These are phyloP conservation scores for Eumaeus atala DNA, from an alignment of 1,140 invertebrate genomes.

Conservation along the genomic window DNA sequence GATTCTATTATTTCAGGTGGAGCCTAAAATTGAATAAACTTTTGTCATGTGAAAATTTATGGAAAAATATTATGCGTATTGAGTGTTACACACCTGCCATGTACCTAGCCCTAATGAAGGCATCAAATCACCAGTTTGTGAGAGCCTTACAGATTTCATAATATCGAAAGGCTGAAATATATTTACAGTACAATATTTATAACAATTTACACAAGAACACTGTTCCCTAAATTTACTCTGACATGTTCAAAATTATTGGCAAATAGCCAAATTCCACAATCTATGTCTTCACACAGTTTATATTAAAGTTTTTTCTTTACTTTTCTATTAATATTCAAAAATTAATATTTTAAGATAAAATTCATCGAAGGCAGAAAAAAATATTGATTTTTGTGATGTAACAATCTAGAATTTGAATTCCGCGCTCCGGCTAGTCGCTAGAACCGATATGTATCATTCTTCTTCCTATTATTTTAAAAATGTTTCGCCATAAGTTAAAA, in stretches of 20 bases:
- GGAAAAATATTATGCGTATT: neutral
- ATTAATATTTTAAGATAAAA: no score
- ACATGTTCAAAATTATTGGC: constrained; percentile 28
- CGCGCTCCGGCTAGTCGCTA: no score
- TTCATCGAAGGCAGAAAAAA: neutral
- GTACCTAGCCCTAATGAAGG: constrained; percentile 85
- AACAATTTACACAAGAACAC: no score
- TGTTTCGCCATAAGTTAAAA: no score
- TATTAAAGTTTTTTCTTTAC: neutral
- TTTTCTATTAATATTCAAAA: no score
- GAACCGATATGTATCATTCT: no score
- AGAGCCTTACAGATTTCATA: constrained; percentile 54
- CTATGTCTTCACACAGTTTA: neutral
- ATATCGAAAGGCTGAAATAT: constrained; percentile 23
- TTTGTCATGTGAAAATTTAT: no score
- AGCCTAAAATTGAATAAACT: constrained; percentile 67
- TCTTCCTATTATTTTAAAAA: no score
- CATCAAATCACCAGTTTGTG: constrained; percentile 76
- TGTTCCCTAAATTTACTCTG: no score
- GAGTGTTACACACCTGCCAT: constrained; percentile 80
- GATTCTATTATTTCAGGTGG: constrained; percentile 81
- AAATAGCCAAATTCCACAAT: constrained; percentile 31
- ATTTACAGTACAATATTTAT: neutral
- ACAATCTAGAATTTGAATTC: constrained; percentile 39
- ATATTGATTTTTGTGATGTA: constrained; percentile 56